A percentile compares a stretch with the other conserved stretches of the same genome.
Evolutionary conservation across 2,888 invertebrate species (phyloP).

Genomic region (Cryptus armator): DNA sequence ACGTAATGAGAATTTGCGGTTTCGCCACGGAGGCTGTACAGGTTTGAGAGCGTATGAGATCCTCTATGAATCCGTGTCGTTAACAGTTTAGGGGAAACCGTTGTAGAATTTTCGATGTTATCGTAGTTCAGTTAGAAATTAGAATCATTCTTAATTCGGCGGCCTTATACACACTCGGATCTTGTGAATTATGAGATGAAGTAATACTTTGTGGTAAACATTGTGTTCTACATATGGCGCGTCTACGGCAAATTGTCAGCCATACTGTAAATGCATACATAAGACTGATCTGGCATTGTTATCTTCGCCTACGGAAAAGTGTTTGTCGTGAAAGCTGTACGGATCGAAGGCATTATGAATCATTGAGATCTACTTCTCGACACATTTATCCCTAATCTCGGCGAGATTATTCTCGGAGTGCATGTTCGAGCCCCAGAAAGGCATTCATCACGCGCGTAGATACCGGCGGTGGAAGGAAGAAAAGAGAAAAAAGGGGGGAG

Average conservation of each 20-base stretch:
- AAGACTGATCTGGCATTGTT: background rate
- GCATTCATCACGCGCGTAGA: conserved; percentile 31
- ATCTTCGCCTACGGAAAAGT: background rate
- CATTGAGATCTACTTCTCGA: conserved; percentile 14
- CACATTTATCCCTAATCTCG: conserved; percentile 48
- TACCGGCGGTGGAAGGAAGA: conserved; percentile 9
- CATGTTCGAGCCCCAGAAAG: conserved; percentile 27
- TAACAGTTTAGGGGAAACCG: background rate
- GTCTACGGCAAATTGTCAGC: background rate
- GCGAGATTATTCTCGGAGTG: conserved; percentile 49
- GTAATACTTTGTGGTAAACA: background rate
- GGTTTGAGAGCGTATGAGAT: background rate
- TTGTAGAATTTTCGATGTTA: background rate
- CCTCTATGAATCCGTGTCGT: background rate
- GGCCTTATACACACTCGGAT: too few relatives aligned
- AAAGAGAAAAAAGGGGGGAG: background rate
- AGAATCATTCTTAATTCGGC: too few relatives aligned
- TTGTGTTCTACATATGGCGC: background rate
- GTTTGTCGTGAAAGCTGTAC: background rate
- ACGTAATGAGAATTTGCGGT: conserved; percentile 38
- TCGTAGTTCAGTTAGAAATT: background rate
- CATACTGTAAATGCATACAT: background rate
- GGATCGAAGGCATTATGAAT: background rate
- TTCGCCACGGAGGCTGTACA: background rate
- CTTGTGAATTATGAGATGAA: too few relatives aligned